Conservation (phyloP, 2,113 vertebrate species). For the Ceyx cyanopectus region DNA sequence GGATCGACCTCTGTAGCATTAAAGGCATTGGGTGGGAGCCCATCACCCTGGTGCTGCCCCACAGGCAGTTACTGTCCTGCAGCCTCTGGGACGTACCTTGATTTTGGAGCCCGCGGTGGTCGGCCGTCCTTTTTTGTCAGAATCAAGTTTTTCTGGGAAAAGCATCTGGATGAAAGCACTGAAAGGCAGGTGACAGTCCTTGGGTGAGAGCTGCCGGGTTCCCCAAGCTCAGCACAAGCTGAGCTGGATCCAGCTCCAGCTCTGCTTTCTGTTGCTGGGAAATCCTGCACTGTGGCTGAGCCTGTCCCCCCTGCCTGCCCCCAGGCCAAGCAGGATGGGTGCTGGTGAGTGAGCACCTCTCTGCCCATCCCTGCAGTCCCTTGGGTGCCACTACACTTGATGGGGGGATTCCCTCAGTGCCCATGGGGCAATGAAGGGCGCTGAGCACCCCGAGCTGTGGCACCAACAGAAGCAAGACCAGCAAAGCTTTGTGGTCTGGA, state of each 20-base stretch:
- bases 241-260: background rate
- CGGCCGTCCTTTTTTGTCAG: constrained; percentile 92
- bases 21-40: background rate
- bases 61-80: background rate
- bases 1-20: background rate
- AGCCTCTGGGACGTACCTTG: constrained; percentile 79
- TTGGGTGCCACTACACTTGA: fast-evolving
- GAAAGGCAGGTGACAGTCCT: background rate
- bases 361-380: background rate
- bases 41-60: background rate
- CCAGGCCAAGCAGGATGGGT: background rate
- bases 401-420: fast-evolving
- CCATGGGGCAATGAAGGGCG: fast-evolving
- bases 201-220: background rate
- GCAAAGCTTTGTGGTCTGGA: background rate
- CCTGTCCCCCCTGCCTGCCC: fast-evolving
- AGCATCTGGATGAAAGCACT: constrained; percentile 89
- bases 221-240: fast-evolving
- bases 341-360: background rate
- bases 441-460: background rate
- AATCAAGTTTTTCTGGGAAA: constrained; percentile 93
- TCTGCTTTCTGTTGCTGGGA: background rate
- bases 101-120: constrained; percentile 92
- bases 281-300: fast-evolving
- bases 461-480: background rate